phyloP scores from a whole-genome alignment of 2,888 invertebrate species.

The Axea sp. region DNA sequence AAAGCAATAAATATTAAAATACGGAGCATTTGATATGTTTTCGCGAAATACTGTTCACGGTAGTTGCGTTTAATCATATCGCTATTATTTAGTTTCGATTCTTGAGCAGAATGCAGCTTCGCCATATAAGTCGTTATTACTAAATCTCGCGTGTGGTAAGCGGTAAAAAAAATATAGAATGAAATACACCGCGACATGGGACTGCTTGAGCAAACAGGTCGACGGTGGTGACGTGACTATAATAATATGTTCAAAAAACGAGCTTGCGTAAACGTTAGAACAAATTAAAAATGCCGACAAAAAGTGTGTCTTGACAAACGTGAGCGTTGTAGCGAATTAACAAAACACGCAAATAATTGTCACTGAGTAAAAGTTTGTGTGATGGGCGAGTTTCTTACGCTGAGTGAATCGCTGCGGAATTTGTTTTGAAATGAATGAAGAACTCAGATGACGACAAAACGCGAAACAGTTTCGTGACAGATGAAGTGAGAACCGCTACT shows the following conservation, averaged over 20 bases:
- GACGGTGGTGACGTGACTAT: slow-evolving; percentile 51
- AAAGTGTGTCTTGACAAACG: slow-evolving; percentile 37
- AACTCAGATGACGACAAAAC: slow-evolving; percentile 30
- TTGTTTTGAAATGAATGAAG: slow-evolving; percentile 39
- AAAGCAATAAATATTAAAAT: slow-evolving; percentile 54
- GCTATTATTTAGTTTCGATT: slow-evolving; percentile 57
- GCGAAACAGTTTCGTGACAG: slow-evolving; percentile 68
- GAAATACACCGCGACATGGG: slow-evolving; percentile 52
- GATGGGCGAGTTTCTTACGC: slow-evolving; percentile 9
- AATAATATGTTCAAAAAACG: slow-evolving; percentile 56
- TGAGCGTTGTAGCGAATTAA: slow-evolving; percentile 46
- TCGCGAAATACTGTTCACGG: slow-evolving; percentile 45
- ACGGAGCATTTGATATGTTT: slow-evolving; percentile 27
- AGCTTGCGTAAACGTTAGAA: slow-evolving; percentile 51
- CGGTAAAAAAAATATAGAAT: slow-evolving; percentile 54
- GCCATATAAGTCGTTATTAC: slow-evolving; percentile 59
- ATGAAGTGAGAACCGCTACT: slow-evolving; percentile 73
- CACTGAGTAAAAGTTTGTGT: slow-evolving; percentile 18
- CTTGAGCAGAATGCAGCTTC: slow-evolving; percentile 52
- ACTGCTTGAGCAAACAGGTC: slow-evolving; percentile 51
- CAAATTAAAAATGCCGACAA: slow-evolving; percentile 44
- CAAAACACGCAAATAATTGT: slow-evolving; percentile 48
- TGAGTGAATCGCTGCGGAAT: slow-evolving; percentile 12
- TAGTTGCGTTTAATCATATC: slow-evolving; percentile 55
- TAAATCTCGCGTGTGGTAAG: slow-evolving; percentile 57